phyloP scores from a whole-genome alignment of 1,140 invertebrate genomes.

The Mesaphorura yosii region DNA sequence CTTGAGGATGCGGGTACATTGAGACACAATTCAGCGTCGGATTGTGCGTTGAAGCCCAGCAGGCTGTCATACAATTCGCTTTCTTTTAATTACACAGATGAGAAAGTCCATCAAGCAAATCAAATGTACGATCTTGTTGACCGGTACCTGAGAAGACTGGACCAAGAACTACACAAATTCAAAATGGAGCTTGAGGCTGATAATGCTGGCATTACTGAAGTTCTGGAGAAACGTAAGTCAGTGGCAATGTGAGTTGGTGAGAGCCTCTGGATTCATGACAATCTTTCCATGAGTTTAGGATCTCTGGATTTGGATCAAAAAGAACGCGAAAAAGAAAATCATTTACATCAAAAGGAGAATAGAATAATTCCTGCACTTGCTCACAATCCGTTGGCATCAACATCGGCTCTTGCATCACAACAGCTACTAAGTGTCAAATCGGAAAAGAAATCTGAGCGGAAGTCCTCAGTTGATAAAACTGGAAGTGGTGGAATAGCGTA shows the following conservation, averaged over 20 bases:
- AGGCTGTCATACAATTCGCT: not conserved
- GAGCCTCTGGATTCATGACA: not conserved
- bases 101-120: conserved; percentile 72
- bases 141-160: conserved; percentile 78
- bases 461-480: conserved; percentile 21
- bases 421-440: no score
- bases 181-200: conserved; percentile 97
- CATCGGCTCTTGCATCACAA: no score
- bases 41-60: not conserved
- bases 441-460: conserved; percentile 30
- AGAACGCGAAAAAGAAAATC: conserved; percentile 13
- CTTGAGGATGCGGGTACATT: conserved; percentile 75
- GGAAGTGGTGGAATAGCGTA: conserved; percentile 37
- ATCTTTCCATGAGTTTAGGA: conserved; percentile 34
- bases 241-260: not conserved
- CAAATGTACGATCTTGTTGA: conserved; percentile 91
- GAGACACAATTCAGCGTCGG: not conserved
- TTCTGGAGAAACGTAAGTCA: conserved; percentile 66
- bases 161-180: conserved; percentile 91
- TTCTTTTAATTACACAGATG: conserved; percentile 43
- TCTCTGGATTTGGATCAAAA: conserved; percentile 63
- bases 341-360: conserved; percentile 46
- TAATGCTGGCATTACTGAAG: conserved; percentile 93
- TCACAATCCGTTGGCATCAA: conserved; percentile 24
- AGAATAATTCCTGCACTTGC: conserved; percentile 40